These are phyloP conservation scores for Pyrocephalus nanus DNA, from an alignment of 2,797 vertebrate species.

Conservation along the genomic window DNA sequence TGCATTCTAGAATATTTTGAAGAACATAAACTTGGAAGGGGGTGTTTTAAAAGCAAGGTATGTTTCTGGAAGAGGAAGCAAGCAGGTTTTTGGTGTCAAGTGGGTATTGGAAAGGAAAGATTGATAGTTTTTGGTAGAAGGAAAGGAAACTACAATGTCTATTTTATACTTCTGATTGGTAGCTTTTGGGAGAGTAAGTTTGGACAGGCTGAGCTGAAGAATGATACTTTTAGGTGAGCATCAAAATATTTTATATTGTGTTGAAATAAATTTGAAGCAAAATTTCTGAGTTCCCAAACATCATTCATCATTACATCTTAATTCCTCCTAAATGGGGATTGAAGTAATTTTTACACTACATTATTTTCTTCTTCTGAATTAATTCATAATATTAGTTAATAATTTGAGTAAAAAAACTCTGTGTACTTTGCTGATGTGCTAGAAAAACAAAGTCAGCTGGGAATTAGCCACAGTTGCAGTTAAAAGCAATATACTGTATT, in stretches of 20 bases:
- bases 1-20: neutral
- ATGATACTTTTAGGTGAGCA: neutral
- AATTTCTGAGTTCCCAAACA: neutral
- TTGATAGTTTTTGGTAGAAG: neutral
- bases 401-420: conserved; percentile 9
- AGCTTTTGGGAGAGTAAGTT: neutral
- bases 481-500: conserved; percentile 37
- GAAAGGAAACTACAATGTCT: neutral
- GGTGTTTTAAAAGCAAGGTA: neutral
- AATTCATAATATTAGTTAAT: conserved; percentile 10
- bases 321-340: neutral
- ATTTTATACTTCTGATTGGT: neutral
- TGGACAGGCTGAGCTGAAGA: neutral
- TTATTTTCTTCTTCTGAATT: conserved; percentile 13
- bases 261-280: neutral
- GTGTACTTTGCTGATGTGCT: neutral
- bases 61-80: neutral
- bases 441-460: neutral
- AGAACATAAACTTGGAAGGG: neutral
- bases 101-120: neutral
- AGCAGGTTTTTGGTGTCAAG: neutral
- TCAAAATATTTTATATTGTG: neutral
- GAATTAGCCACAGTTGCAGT: conserved; percentile 12
- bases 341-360: conserved; percentile 6
- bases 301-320: neutral